A percentile compares a stretch with the other conserved stretches of the same genome.
phyloP scores from a whole-genome alignment of 2,113 vertebrate genomes.

The Arothron firmamentum region DNA sequence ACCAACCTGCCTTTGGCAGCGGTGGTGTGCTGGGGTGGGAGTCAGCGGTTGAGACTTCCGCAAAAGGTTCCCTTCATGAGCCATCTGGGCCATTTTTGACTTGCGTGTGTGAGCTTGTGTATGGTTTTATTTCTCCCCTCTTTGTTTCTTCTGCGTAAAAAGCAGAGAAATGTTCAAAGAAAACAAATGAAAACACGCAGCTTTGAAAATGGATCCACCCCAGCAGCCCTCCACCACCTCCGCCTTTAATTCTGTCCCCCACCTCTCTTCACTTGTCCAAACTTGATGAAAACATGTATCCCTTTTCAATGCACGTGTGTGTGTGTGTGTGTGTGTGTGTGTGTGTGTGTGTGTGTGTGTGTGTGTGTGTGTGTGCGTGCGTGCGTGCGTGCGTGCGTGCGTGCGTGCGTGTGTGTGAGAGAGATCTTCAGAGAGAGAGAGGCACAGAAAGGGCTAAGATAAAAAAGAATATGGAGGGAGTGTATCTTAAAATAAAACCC shows the following conservation, averaged over 20 bases:
- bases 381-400: slow-evolving; percentile 18
- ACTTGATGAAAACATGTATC: slow-evolving; percentile 68
- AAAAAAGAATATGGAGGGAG: slow-evolving; percentile 20
- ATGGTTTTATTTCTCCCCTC: slow-evolving; percentile 2
- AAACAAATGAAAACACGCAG: slow-evolving; percentile 73
- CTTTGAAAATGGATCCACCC: slow-evolving; percentile 73
- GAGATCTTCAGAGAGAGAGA: too few species aligned
- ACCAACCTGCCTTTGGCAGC: slow-evolving; percentile 59
- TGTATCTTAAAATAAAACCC: slow-evolving; percentile 23
- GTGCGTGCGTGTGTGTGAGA: slow-evolving; percentile 8
- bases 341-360: too few species aligned
- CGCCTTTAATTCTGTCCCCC: slow-evolving; percentile 28
- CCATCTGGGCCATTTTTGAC: slow-evolving; percentile 52
- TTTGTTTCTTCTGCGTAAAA: slow-evolving; percentile 40
- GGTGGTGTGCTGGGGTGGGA: slow-evolving; percentile 31
- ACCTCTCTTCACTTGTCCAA: slow-evolving; percentile 55
- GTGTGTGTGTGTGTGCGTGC: slow-evolving; percentile 8
- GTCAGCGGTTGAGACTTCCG: slow-evolving; percentile 46
- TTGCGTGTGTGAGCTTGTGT: slow-evolving; percentile 16
- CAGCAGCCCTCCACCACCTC: slow-evolving; percentile 34
- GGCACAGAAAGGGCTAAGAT: slow-evolving; percentile 10
- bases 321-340: slow-evolving; percentile 10
- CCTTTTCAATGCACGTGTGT: slow-evolving; percentile 53
- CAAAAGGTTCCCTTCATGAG: slow-evolving; percentile 63
- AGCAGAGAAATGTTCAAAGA: slow-evolving; percentile 59